Evolutionary conservation across 2,113 vertebrate species (phyloP), one percentile per base, ranked within the genome.

Genomic region (Herpetotheres cachinnans): DNA sequence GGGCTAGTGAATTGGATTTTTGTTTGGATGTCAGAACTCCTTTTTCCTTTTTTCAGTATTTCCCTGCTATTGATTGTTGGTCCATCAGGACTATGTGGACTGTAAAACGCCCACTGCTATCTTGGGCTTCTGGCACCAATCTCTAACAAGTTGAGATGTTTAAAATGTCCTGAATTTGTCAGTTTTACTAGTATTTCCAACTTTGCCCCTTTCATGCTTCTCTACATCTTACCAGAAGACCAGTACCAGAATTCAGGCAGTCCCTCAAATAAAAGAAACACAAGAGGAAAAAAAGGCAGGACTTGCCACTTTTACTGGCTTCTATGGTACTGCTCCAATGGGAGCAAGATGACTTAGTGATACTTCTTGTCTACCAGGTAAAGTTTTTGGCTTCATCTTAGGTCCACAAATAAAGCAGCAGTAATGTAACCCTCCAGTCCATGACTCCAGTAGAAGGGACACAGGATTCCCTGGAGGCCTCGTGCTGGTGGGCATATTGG

Each of bases 351-450:
- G 6, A 49, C 4, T 34, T 27, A 21, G 16, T 15, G 34, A 16
- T 0, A 29, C 4, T 7, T n/a, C 32, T 1, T 30, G 10, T 17
- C 32, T 36, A 11, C 18, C 4, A 30, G 25, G 24, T 11, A 2
- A 13, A 0, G 1, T 0, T 67, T 85, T 58, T 44, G 25, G 17
- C 29, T 79, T 38, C 25, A 34, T n/a, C 49, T 24, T 15, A 25
- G 13, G 29, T 9, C n/a, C 5, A 3, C 8, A 5, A 76, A 9
- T 27, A 42, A 72, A 80, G 77, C 71, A 67, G 66, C 47, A 61
- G 25, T 32, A 27, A 20, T 2, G 2, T 11, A 47, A 24, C 25
- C 17, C 52, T 44, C 25, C 13, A 1, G 26, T 7, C 56, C 14
- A 1, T 10, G 56, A 19, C 18, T 36, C 26, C 21, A 17, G 22